Base-by-base conservation (phyloP, 2,797 vertebrate species). In the Hypotaenidia philippensis region DNA sequence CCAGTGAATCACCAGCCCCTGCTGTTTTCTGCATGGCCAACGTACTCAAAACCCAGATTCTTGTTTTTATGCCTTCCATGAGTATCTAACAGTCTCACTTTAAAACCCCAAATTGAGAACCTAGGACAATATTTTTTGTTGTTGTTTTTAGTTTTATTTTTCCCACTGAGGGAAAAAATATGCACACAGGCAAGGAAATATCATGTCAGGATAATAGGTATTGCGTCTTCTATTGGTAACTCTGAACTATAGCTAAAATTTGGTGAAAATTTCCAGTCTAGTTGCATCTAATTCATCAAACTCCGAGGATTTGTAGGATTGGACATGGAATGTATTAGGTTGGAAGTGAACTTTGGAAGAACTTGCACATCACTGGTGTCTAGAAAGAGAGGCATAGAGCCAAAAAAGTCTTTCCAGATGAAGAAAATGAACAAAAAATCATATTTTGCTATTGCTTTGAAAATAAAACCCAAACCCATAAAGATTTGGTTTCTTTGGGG, bases 171-270 rank as follows among this genome's bases (percentile, higher is more conserved):
- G 1, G 7, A 11, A n/a, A 57, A 61, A 85, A 45, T 56, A 44
- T 61, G 4, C 17, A 44, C 3, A 13, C 7, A 9, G 2, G 3
- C 7, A 63, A 57, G 9, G 13, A 44, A 69, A 71, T 60, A 65
- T 47, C 1, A 0, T 52, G 8, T 31, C 45, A 40, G 2, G 3
- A 13, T 2, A 79, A 10, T 9, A 60, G 9, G 3, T 52, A 34
- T 52, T 79, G 34, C 64, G 9, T 11, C 5, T 13, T 60, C 4
- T 64, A 2, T 11, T 64, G 22, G 17, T 44, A 77, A 44, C 5
- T 34, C 31, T 50, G 11, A 83, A 31, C 3, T 21, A 7, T 44
- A 22, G 5, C 11, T 65, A 26, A 8, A 69, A 53, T 41, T 53
- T 29, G 9, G 68, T 15, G 11, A 56, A 13, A 91, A 61, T 52